Conservation (phyloP, 1,140 invertebrate genomes). For the Bacillus rossius region DNA sequence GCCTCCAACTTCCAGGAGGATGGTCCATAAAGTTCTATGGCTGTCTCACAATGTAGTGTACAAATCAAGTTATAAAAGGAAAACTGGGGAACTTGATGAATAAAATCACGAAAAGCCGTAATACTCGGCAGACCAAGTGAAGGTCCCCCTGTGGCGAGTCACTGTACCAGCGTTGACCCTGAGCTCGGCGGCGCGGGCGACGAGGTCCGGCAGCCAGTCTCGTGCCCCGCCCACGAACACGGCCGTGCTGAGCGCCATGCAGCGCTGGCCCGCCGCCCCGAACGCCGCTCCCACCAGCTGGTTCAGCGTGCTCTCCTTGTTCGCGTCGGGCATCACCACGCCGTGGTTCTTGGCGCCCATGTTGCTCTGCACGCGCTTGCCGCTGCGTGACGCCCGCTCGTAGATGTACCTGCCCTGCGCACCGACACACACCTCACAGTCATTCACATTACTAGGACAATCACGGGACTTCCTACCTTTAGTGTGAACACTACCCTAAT, state of each 20-base stretch:
- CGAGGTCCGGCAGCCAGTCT: constrained; percentile 92
- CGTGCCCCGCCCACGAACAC: constrained; percentile 94
- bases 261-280: constrained; percentile 90
- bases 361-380: constrained; percentile 96
- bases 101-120: no score
- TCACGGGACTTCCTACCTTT: no score
- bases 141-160: no score
- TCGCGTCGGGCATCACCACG: constrained; percentile 93
- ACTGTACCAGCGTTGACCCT: constrained; percentile 89
- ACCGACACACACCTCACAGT: no score
- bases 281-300: constrained; percentile 94
- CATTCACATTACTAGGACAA: no score
- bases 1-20: no score
- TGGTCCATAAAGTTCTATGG: no score
- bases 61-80: no score
- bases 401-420: constrained; percentile 93
- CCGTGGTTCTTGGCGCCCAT: constrained; percentile 99
- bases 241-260: constrained; percentile 97
- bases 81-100: no score
- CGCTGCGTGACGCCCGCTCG: constrained; percentile 77
- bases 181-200: constrained; percentile 78
- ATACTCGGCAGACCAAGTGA: no score
- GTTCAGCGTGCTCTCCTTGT: constrained; percentile 94
- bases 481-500: background rate
- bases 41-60: no score